These are phyloP conservation scores for Calyptomena viridis DNA, from an alignment of 2,113 vertebrate genomes.

Conservation along the genomic window DNA sequence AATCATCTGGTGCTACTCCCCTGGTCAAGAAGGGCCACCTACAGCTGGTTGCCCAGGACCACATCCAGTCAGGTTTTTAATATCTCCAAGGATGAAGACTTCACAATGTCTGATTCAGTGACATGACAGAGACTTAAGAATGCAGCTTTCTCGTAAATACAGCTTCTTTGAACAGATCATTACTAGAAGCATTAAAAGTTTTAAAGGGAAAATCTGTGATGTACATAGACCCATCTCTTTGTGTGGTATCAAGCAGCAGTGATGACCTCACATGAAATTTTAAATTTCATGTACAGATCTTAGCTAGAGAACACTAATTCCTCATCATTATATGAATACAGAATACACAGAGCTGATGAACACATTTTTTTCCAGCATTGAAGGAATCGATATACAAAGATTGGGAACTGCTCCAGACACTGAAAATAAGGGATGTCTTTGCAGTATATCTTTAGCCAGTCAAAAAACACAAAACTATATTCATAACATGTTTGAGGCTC, in stretches of 20 bases:
- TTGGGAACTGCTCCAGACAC: background rate
- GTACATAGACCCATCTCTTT: background rate
- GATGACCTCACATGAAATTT: background rate
- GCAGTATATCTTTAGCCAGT: background rate
- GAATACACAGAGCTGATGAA: background rate
- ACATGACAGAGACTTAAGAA: background rate
- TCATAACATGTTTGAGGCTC: background rate
- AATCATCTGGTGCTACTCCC: background rate
- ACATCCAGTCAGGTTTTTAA: background rate
- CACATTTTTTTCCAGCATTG: background rate
- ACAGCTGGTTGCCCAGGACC: background rate
- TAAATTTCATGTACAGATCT: background rate
- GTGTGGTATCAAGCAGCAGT: background rate
- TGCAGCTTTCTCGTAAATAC: background rate
- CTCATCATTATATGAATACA: background rate
- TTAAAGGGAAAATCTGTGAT: background rate
- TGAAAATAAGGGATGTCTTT: background rate
- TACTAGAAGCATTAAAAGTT: background rate
- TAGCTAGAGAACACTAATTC: background rate
- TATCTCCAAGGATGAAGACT: background rate
- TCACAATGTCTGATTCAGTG: background rate
- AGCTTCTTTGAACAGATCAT: background rate
- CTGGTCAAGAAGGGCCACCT: background rate
- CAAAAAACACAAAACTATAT: background rate
- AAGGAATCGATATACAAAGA: background rate